Percentiles rank a stretch among this genome's conserved stretches.
Evolutionary conservation across 2,113 vertebrate species (phyloP).

Genomic region (Coptodon rendalli): DNA sequence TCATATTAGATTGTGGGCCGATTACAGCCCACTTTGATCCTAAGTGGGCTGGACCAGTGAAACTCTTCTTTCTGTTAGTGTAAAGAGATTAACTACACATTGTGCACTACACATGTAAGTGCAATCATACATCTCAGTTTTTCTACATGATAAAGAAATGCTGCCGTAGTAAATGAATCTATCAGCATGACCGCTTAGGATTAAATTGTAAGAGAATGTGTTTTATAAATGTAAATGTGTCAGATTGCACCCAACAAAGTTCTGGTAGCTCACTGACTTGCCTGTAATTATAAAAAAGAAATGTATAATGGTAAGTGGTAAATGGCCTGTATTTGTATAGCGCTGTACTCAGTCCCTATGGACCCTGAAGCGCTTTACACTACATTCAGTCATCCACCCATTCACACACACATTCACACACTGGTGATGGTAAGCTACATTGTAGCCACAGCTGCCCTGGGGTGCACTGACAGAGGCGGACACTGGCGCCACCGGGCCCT

Average conservation of each 20-base stretch:
- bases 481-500: background rate
- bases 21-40: background rate
- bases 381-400: background rate
- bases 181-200: accelerated
- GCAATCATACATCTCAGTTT: background rate
- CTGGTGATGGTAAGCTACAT: background rate
- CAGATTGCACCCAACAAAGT: background rate
- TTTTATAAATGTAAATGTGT: background rate
- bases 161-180: background rate
- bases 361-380: background rate
- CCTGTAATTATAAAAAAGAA: background rate
- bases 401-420: background rate
- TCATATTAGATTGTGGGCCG: background rate
- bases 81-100: background rate
- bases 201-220: background rate
- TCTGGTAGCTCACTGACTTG: background rate
- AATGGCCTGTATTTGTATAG: background rate
- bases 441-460: accelerated
- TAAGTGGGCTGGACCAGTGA: background rate
- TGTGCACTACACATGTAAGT: background rate
- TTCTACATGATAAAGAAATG: background rate
- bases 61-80: background rate
- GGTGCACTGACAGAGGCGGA: accelerated
- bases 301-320: background rate
- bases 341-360: background rate